Evolutionary conservation across 1,140 invertebrate species (phyloP).

Genomic region (Tetramorium simillimum): DNA sequence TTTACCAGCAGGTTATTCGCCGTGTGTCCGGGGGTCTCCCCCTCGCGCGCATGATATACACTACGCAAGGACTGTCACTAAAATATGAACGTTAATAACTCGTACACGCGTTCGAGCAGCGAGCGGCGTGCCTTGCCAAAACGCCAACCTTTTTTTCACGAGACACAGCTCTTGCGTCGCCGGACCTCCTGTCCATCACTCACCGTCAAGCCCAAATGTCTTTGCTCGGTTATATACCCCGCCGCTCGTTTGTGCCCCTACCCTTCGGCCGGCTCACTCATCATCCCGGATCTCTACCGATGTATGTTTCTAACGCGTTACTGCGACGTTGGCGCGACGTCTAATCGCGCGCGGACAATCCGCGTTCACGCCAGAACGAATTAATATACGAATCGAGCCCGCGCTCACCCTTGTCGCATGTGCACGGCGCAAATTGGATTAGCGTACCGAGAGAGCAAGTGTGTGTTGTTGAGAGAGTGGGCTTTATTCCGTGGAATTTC

Average conservation of each 20-base stretch:
- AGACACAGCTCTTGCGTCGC: conserved; percentile 55
- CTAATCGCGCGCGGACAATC: conserved; percentile 48
- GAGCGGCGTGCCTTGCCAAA: conserved; percentile 43
- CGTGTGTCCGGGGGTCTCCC: background rate
- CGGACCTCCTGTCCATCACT: conserved; percentile 80
- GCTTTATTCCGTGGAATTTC: conserved; percentile 16
- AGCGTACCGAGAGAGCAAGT: background rate
- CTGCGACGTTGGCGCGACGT: conserved; percentile 58
- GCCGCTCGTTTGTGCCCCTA: conserved; percentile 26
- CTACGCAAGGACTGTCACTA: conserved; percentile 45
- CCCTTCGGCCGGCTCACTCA: background rate
- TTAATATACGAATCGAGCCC: conserved; percentile 33
- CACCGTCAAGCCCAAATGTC: conserved; percentile 77
- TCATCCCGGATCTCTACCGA: background rate
- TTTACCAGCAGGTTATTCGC: conserved; percentile 30
- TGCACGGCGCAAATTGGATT: conserved; percentile 12
- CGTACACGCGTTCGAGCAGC: conserved; percentile 39
- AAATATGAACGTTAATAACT: conserved; percentile 62
- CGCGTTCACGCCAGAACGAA: conserved; percentile 37
- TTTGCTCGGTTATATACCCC: conserved; percentile 71
- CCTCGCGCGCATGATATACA: conserved; percentile 15
- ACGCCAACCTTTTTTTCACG: conserved; percentile 47
- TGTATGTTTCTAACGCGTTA: conserved; percentile 14
- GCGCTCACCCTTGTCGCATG: conserved; percentile 9
- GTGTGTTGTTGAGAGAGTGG: background rate